These are phyloP conservation scores for Automeris io DNA, from an alignment of 2,888 invertebrate species.

Conservation along the genomic window DNA sequence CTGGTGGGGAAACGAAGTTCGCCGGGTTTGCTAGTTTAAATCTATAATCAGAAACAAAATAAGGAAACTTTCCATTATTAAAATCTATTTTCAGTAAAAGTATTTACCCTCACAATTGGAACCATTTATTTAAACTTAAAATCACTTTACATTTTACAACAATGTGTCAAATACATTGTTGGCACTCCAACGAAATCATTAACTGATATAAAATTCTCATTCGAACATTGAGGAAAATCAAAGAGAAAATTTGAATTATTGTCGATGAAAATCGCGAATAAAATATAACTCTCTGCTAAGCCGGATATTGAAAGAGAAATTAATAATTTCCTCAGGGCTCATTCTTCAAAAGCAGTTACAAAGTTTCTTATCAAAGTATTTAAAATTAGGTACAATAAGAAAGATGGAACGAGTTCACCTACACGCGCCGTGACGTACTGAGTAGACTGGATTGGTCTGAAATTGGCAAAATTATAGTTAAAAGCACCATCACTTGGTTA, in stretches of 20 bases:
- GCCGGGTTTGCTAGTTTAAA: too few relatives aligned
- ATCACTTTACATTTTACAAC: too few relatives aligned
- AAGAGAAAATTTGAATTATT: background rate
- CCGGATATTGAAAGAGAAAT: constrained; percentile 5
- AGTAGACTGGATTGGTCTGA: constrained; percentile 31
- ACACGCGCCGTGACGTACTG: constrained; percentile 23
- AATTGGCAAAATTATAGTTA: constrained; percentile 52
- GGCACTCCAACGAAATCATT: too few relatives aligned
- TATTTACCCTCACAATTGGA: too few relatives aligned
- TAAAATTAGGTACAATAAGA: constrained; percentile 20
- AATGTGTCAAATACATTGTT: too few relatives aligned
- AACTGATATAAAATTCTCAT: background rate
- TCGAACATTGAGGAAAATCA: background rate
- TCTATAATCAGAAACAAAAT: too few relatives aligned
- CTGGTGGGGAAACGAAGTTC: too few relatives aligned
- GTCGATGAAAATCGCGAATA: background rate
- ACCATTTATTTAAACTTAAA: too few relatives aligned
- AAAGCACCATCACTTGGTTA: constrained; percentile 39
- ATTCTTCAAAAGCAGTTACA: constrained; percentile 7
- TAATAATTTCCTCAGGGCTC: constrained; percentile 1
- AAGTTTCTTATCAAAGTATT: constrained; percentile 11
- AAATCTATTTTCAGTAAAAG: too few relatives aligned
- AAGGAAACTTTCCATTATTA: too few relatives aligned
- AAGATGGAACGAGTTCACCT: constrained; percentile 23
- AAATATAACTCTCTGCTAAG: background rate